Evolutionary conservation across 2,888 invertebrate genomes (phyloP).

Genomic region (Tenthredo distinguenda): DNA sequence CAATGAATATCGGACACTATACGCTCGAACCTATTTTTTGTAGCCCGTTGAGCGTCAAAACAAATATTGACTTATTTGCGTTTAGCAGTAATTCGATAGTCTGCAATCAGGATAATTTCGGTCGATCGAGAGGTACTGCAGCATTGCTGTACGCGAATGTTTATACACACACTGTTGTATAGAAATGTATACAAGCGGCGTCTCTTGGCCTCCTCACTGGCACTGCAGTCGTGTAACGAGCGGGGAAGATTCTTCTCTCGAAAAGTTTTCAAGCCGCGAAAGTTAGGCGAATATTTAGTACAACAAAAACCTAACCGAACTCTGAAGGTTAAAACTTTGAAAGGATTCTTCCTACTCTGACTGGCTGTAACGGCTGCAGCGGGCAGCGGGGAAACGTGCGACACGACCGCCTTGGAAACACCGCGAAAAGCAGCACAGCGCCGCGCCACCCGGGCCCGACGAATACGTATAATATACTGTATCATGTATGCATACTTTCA

Average conservation of each 20-base stretch:
- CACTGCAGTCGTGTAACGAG: not conserved
- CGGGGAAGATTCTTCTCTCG: constrained; percentile 6
- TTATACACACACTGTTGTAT: not conserved
- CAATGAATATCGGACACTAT: not conserved
- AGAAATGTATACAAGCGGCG: not conserved
- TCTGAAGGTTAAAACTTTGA: constrained; percentile 29
- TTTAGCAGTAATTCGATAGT: not conserved
- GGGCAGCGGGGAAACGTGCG: constrained; percentile 8
- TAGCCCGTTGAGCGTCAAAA: not conserved
- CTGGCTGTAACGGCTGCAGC: constrained; percentile 2
- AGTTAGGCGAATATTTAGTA: constrained; percentile 6
- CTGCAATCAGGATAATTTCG: not conserved
- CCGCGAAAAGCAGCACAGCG: constrained; percentile 33
- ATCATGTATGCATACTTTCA: constrained; percentile 29
- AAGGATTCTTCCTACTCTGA: constrained; percentile 41
- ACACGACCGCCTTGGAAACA: constrained; percentile 46
- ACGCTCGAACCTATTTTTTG: not conserved
- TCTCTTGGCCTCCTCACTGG: not conserved
- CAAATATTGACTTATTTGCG: not conserved
- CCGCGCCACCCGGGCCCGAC: not conserved
- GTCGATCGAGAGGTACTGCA: too few relatives aligned
- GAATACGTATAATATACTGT: constrained; percentile 5
- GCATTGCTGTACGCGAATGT: not conserved
- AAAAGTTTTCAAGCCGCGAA: constrained; percentile 7
- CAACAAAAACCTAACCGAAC: not conserved